phyloP scores from a whole-genome alignment of 2,797 vertebrate genomes.

The Phylloscopus collybita region DNA sequence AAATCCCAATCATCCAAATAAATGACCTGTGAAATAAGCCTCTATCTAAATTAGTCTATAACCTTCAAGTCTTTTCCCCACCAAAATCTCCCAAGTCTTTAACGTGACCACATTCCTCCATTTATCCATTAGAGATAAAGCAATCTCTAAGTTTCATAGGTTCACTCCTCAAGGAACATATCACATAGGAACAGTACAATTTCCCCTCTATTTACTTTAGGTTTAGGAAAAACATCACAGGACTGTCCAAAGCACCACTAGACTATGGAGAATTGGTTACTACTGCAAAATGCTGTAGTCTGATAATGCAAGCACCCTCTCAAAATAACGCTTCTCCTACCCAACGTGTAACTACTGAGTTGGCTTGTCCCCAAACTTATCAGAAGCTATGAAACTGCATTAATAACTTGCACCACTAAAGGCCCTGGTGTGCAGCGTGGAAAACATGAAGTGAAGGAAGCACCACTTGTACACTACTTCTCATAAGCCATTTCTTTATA shows the following conservation, averaged over 20 bases:
- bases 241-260: neutral
- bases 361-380: neutral
- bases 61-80: neutral
- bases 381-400: neutral
- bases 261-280: neutral
- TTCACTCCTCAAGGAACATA: neutral
- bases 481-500: neutral
- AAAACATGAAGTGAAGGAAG: neutral
- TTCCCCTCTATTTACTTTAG: neutral
- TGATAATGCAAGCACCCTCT: neutral
- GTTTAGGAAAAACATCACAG: neutral
- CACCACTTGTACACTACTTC: neutral
- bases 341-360: neutral
- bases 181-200: neutral
- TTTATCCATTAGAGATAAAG: no score
- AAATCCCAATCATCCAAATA: slow-evolving; percentile 50
- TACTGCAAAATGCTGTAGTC: neutral
- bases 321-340: neutral
- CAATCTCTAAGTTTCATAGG: neutral
- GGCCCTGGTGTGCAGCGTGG: neutral
- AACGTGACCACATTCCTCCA: neutral
- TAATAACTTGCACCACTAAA: neutral
- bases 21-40: slow-evolving; percentile 61
- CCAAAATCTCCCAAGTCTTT: neutral
- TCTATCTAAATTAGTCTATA: slow-evolving; percentile 47